A percentile compares a stretch with the other conserved stretches of the same genome.
These are phyloP conservation scores for Sorex fumeus DNA, from an alignment of 2,113 vertebrate species.

Conservation along the genomic window DNA sequence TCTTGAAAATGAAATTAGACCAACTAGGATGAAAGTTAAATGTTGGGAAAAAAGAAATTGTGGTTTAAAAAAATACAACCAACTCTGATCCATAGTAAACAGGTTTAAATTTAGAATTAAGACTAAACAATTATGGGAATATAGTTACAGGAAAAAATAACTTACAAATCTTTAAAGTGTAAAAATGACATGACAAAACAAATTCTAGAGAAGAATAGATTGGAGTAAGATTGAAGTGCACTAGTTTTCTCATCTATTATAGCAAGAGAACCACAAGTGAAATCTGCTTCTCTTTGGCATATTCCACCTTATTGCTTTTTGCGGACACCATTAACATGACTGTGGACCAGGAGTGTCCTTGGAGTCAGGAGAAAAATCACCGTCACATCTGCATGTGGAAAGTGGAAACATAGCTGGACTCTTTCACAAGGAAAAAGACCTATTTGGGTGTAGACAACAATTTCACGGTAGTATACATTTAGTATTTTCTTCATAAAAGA, in stretches of 20 bases:
- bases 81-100: background rate
- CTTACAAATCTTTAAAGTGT: conserved; percentile 2
- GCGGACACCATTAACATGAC: background rate
- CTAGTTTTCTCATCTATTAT: conserved; percentile 13
- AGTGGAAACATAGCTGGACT: background rate
- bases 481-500: conserved; percentile 76
- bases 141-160: conserved; percentile 32
- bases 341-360: background rate
- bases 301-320: background rate
- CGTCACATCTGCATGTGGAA: background rate
- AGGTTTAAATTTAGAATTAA: conserved; percentile 54
- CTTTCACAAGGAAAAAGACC: background rate
- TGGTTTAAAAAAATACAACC: background rate
- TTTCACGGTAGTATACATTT: conserved; percentile 76
- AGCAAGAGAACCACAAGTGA: background rate
- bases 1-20: conserved; percentile 42
- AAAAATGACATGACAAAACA: conserved; percentile 25
- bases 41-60: background rate
- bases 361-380: conserved; percentile 6
- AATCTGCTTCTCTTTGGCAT: background rate
- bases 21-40: conserved; percentile 42
- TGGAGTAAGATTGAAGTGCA: background rate
- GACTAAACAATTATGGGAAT: conserved; percentile 26
- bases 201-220: background rate
- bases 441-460: conserved; percentile 67